A percentile compares a stretch with the other conserved stretches of the same genome.
Conservation (phyloP, 2,113 vertebrate species). For the Onychostruthus taczanowskii region DNA sequence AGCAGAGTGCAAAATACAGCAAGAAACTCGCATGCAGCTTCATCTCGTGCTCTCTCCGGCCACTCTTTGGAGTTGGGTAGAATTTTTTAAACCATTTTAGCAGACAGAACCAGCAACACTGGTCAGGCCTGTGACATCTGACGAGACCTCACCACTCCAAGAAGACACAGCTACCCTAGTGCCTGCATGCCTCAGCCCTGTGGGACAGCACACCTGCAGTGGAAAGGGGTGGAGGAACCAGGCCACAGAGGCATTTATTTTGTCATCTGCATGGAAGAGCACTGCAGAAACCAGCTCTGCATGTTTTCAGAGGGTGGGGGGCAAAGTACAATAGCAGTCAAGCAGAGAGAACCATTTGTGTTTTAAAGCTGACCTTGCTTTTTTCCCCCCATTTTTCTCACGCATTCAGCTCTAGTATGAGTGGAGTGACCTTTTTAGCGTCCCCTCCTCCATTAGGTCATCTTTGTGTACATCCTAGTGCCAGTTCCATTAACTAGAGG, state of each 20-base stretch:
- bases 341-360: background rate
- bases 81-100: background rate
- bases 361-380: background rate
- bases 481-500: background rate
- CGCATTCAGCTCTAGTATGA: background rate
- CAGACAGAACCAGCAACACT: background rate
- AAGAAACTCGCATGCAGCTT: background rate
- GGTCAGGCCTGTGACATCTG: background rate
- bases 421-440: background rate
- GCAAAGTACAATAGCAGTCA: background rate
- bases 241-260: background rate
- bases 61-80: background rate
- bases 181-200: background rate
- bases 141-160: background rate
- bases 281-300: background rate
- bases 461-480: background rate
- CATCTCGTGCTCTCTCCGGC: background rate
- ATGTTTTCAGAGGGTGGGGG: rapidly evolving
- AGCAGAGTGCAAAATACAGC: background rate
- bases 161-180: no score
- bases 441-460: background rate
- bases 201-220: rapidly evolving
- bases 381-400: background rate
- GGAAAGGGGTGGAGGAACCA: background rate
- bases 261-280: background rate